Conservation (phyloP, 2,797 vertebrate species). For the Pristis pectinata region DNA sequence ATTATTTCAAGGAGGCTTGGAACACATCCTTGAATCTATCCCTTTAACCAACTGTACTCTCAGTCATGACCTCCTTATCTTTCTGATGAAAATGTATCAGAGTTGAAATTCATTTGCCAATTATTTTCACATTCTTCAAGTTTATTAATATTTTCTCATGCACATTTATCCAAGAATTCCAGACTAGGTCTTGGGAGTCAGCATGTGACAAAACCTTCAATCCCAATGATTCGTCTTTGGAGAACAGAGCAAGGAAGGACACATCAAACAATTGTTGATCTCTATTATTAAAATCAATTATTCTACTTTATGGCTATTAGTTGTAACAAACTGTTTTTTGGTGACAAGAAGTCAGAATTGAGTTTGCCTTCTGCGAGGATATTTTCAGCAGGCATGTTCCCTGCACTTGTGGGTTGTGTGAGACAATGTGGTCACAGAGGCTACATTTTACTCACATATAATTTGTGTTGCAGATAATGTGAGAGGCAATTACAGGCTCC, state of each 20-base stretch:
- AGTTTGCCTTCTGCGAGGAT: background rate
- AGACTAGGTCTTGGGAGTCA: no score
- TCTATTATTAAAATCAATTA: background rate
- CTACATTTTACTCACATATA: background rate
- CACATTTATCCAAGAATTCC: no score
- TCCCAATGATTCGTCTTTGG: background rate
- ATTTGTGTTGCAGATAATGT: background rate
- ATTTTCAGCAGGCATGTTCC: background rate
- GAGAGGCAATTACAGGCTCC: conserved; percentile 24
- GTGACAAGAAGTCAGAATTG: no score
- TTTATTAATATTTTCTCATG: no score
- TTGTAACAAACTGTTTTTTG: background rate
- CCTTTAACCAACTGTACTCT: no score
- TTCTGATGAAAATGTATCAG: no score
- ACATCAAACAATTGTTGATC: background rate
- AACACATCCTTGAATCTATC: no score
- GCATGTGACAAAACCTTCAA: background rate
- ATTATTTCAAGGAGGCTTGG: no score
- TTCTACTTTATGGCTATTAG: background rate
- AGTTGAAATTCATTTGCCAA: no score
- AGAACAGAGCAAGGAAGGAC: background rate
- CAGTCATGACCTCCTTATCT: no score
- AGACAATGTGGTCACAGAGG: background rate
- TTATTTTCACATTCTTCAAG: no score
- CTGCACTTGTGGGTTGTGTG: background rate